A percentile compares a stretch with the other conserved stretches of the same genome.
Evolutionary conservation across 2,797 vertebrate species (phyloP).

Genomic region (Enteromius fasciolatus): DNA sequence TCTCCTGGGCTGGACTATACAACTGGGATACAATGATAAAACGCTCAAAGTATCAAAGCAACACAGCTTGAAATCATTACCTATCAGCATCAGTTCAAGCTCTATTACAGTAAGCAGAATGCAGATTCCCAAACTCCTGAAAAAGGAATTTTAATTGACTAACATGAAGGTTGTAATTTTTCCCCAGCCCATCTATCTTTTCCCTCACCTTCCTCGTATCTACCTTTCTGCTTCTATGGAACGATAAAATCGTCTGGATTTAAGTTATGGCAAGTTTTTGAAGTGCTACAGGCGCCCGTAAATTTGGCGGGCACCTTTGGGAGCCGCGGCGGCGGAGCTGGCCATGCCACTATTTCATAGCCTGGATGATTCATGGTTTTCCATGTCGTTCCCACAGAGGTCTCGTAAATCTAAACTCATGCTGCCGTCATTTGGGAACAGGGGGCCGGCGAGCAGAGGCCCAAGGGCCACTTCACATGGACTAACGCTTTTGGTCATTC

Average conservation of each 20-base stretch:
- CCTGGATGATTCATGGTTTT: conserved; percentile 88
- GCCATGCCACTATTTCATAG: conserved; percentile 83
- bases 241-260: conserved; percentile 90
- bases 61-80: conserved; percentile 63
- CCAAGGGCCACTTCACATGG: conserved; percentile 58
- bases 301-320: conserved; percentile 93
- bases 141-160: conserved; percentile 76
- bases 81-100: conserved; percentile 63
- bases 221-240: conserved; percentile 74
- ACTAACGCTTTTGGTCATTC: conserved; percentile 59
- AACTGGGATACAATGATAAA: conserved; percentile 41
- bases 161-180: conserved; percentile 75
- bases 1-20: conserved; percentile 17
- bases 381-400: conserved; percentile 86
- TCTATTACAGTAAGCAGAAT: conserved; percentile 51
- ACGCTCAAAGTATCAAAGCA: conserved; percentile 48
- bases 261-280: conserved; percentile 93
- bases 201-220: conserved; percentile 43
- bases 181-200: conserved; percentile 76
- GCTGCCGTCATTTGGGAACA: conserved; percentile 66
- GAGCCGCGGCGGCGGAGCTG: conserved; percentile 67
- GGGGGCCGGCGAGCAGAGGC: conserved; percentile 40
- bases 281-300: conserved; percentile 90
- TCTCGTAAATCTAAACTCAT: conserved; percentile 84
- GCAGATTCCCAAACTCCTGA: conserved; percentile 45